A percentile compares a stretch with the other conserved stretches of the same genome.
Evolutionary conservation across 1,140 invertebrate species (phyloP).

Genomic region (Rhyacophila brunnea): DNA sequence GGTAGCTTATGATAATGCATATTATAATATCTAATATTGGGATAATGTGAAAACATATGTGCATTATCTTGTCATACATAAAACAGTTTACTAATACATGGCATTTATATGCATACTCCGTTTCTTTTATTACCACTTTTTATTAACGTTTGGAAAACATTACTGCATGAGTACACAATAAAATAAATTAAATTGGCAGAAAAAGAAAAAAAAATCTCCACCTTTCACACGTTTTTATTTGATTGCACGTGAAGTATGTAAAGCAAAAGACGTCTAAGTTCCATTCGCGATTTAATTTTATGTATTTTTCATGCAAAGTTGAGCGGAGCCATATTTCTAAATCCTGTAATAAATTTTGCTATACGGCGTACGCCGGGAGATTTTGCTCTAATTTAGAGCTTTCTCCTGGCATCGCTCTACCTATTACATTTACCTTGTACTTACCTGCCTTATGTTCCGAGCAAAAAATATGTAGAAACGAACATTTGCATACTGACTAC

Average conservation of each 20-base stretch:
- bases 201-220: constrained; percentile 15
- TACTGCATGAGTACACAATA: constrained; percentile 3
- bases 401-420: constrained; percentile 7
- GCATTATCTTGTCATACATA: no score
- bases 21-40: no score
- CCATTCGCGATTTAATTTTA: constrained; percentile 34
- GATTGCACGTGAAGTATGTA: constrained; percentile 10
- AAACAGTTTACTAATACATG: no score
- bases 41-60: no score
- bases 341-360: constrained; percentile 34
- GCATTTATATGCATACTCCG: no score
- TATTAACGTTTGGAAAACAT: no score
- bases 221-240: constrained; percentile 21
- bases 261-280: constrained; percentile 8
- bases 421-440: no score
- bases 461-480: no score
- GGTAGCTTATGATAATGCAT: no score
- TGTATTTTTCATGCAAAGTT: constrained; percentile 37
- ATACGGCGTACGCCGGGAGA: constrained; percentile 26
- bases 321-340: constrained; percentile 33
- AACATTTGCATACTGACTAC: no score
- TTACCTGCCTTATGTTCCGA: no score
- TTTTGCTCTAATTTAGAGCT: constrained; percentile 32
- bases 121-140: no score
- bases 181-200: constrained; percentile 27